Base-by-base conservation (phyloP, 2,797 vertebrate genomes). In the Pogonophryne albipinna region DNA sequence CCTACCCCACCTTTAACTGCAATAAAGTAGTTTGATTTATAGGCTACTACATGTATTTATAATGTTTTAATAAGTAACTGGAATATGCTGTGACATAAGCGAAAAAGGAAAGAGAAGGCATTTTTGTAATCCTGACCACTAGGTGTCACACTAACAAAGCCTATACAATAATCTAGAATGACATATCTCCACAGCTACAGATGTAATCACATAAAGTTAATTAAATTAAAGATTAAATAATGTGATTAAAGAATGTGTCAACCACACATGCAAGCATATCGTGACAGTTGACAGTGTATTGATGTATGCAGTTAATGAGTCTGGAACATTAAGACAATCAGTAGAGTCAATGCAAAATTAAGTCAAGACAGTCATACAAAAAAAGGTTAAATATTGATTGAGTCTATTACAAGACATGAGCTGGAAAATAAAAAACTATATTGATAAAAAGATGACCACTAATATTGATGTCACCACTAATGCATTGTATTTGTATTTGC, bases 91-190 rank as follows among this genome's bases (percentile, higher is more conserved):
- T 41, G 4, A 11, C 6, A 1, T 27, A 34, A 10, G 0, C 0
- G 2, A 38, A 8, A 38, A 10, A 44, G 34, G 2, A 34, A 42
- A 31, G 9, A n/a, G 0, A 44, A 1, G 4, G 6, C 12, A 23
- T 20, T 56, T 0, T 79, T 27, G 19, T 16, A 34, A 41, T 44
- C 0, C 12, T 65, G 42, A 31, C 83, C 89, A 74, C 81, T 73
- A 66, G 75, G 15, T 74, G 85, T 85, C 88, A 31, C 8, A 14
- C 34, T 67, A 55, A 66, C 34, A 66, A 46, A 20, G 14, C 20
- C 7, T 41, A 55, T 7, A 6, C 14, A 10, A 14, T 53, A 53
- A 53, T 23, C 23, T 53, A 13, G 14, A 27, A 27, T 13, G 3
- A 45, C 6, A 19, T 27, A 51, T 53, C 14, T 5, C 42, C n/a